phyloP scores from a whole-genome alignment of 2,888 invertebrate species.

The Sicus ferrugineus region DNA sequence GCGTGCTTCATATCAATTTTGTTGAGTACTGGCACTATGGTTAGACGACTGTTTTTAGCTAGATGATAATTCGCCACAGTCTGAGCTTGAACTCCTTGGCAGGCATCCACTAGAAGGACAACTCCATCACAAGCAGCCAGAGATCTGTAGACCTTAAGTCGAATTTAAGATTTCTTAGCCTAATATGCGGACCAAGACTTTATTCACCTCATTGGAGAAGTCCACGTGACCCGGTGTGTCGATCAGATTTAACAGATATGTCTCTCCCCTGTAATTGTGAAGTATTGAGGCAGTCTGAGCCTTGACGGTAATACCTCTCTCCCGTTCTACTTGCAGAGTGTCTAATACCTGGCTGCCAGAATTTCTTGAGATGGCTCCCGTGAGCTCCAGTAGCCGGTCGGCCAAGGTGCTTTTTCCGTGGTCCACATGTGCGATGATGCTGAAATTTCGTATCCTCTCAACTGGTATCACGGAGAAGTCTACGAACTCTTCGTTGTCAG shows the following conservation, averaged over 20 bases:
- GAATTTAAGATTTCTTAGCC: background rate
- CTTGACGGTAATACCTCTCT: slow-evolving; percentile 98
- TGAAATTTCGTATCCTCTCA: slow-evolving; percentile 83
- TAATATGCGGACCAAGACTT: too few species aligned
- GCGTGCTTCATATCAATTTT: slow-evolving; percentile 96
- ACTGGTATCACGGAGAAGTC: slow-evolving; percentile 53
- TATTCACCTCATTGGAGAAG: slow-evolving; percentile 88
- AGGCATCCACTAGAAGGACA: slow-evolving; percentile 93
- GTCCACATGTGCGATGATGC: slow-evolving; percentile 99
- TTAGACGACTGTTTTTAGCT: slow-evolving; percentile 82
- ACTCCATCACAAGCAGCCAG: slow-evolving; percentile 94
- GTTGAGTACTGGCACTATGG: slow-evolving; percentile 91
- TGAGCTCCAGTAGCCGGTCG: slow-evolving; percentile 91
- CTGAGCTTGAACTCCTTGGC: slow-evolving; percentile 95
- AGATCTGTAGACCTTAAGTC: slow-evolving; percentile 81
- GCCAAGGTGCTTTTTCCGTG: slow-evolving; percentile 98
- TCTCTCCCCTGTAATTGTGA: slow-evolving; percentile 71
- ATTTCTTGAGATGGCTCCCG: slow-evolving; percentile 79
- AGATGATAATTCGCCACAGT: slow-evolving; percentile 96
- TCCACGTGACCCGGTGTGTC: slow-evolving; percentile 99
- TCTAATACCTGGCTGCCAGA: slow-evolving; percentile 78
- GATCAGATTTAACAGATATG: slow-evolving; percentile 90
- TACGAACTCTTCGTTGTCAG: slow-evolving; percentile 35
- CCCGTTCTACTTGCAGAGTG: slow-evolving; percentile 85
- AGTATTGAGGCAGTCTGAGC: slow-evolving; percentile 93